Evolutionary conservation across 2,113 vertebrate genomes (phyloP).

Genomic region (Chloropsis cyanopogon): DNA sequence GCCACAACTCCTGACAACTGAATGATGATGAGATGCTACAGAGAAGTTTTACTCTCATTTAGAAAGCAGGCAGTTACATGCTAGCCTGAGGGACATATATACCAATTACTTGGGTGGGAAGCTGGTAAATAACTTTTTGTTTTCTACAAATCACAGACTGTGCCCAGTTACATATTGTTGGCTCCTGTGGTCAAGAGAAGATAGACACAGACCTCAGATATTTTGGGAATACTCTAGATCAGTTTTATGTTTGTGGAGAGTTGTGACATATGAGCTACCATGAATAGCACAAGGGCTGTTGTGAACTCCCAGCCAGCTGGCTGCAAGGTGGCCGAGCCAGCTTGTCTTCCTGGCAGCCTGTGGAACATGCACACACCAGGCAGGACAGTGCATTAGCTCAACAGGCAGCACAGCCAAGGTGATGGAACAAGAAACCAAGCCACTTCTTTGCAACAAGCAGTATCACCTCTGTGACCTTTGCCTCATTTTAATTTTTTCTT

Average conservation of each 20-base stretch:
- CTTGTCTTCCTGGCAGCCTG: neutral
- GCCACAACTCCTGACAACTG: neutral
- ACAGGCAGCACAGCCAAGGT: neutral
- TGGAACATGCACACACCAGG: rapidly evolving
- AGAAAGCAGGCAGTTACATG: neutral
- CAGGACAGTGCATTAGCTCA: neutral
- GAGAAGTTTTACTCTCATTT: neutral
- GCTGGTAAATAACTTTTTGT: slow-evolving; percentile 2
- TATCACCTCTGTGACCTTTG: neutral
- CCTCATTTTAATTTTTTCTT: neutral
- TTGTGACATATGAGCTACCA: neutral
- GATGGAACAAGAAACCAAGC: neutral
- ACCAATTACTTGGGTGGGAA: slow-evolving; percentile 14
- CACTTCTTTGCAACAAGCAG: neutral
- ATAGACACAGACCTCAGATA: neutral
- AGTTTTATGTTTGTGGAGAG: slow-evolving; percentile 11
- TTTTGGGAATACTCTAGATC: slow-evolving; percentile 10
- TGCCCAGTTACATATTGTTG: neutral
- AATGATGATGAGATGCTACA: neutral
- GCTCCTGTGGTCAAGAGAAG: neutral
- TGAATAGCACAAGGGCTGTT: neutral
- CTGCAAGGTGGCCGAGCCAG: neutral
- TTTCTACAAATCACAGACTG: neutral
- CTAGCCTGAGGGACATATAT: neutral
- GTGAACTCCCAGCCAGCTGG: slow-evolving; percentile 50